These are phyloP conservation scores for Megalopta genalis DNA, from an alignment of 1,140 invertebrate species.

Conservation along the genomic window DNA sequence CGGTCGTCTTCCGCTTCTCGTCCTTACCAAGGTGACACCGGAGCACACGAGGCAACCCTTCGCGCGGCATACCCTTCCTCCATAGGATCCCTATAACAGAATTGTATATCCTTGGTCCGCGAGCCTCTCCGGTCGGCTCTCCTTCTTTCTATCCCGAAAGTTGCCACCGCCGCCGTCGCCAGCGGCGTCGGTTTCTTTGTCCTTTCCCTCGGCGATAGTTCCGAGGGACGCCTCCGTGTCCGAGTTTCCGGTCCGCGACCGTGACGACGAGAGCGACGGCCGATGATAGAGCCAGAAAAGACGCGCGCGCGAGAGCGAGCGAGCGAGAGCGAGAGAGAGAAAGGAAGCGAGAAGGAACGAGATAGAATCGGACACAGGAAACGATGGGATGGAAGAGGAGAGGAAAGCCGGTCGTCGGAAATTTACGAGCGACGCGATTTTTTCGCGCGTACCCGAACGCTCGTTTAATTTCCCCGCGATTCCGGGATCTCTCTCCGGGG, in stretches of 20 bases:
- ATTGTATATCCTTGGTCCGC: not conserved
- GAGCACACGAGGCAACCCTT: not conserved
- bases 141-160: not conserved
- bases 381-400: not conserved
- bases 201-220: not conserved
- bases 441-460: slow-evolving; percentile 30
- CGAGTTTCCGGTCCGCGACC: slow-evolving; percentile 30
- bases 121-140: not conserved
- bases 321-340: not conserved
- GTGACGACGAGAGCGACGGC: not conserved
- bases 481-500: slow-evolving; percentile 10
- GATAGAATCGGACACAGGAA: not conserved
- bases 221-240: slow-evolving; percentile 12
- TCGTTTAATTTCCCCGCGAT: slow-evolving; percentile 46
- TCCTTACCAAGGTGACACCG: not conserved
- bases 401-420: slow-evolving; percentile 30
- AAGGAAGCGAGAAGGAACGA: not conserved
- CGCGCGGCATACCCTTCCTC: not conserved
- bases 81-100: not conserved
- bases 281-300: not conserved
- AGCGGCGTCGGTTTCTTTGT: not conserved
- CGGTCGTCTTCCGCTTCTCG: not conserved
- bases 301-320: slow-evolving; percentile 1
- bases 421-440: slow-evolving; percentile 52
- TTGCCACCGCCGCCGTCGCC: too few species aligned